Base-by-base conservation (phyloP, 1,140 invertebrate genomes). In the Tetramorium simillimum region DNA sequence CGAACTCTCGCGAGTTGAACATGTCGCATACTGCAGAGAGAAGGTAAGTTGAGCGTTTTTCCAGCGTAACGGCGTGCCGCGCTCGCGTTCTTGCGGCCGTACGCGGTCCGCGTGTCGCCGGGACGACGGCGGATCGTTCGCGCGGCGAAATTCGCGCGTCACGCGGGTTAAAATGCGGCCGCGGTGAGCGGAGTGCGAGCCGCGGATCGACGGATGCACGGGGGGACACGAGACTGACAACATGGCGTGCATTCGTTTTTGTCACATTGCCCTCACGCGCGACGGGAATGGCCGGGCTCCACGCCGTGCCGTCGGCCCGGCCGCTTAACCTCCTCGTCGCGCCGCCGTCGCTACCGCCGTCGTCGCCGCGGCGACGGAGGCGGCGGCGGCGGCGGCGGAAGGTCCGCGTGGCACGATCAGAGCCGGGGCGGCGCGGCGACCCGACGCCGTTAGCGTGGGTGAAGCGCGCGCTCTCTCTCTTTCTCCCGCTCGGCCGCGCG, bases 21-120 rank as follows among this genome's bases (percentile, higher is more conserved):
- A 97, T 97, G 97, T 97, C 97, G 94, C 96, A 96, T 96, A 96
- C 96, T 93, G 95, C 96, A 94, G 97, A 97, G 95, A 96, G 96
- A 96, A 97, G 97, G 97, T 97, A 97, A 97, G 96, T 96, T 95
- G 91, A 40, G 10, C 46, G 51, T 91, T 93, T 93, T 93, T 75
- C 60, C n/a, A 21, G 6, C 53, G 37, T 87, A 87, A 87, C 63
- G 46, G 37, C 33, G 9, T 46, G 33, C 33, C 21, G 56, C 33
- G 16, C 49, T 72, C 37, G 60, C 40, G 49, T 86, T 89, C 43
- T 86, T 73, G 0, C 16, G 3, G 33, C 33, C 33, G 33, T 4
- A 33, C 33, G 33, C 33, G 33, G 3, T 33, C 33, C 14, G 12
- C 9, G 16, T 14, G 6, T 18, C 53, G n/a, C 28, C 5, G 14